A percentile compares a stretch with the other conserved stretches of the same genome.
These are phyloP conservation scores for Octomys mimax DNA, from an alignment of 2,797 vertebrate genomes.

Conservation along the genomic window DNA sequence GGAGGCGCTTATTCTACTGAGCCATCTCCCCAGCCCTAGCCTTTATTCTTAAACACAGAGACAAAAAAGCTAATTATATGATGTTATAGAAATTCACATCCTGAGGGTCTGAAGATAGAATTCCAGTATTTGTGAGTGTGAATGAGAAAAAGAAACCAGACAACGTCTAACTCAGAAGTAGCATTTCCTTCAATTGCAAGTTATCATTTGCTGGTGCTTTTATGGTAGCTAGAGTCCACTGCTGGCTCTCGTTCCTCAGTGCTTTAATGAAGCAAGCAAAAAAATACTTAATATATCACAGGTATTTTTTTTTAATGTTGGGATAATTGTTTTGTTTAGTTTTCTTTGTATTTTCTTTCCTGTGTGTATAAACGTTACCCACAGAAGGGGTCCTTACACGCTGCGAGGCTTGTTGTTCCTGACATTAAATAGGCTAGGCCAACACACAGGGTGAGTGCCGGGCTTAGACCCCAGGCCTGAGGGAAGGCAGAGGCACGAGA, in stretches of 20 bases:
- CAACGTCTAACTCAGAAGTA: background rate
- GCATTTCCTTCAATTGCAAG: constrained; percentile 7
- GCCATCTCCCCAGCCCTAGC: background rate
- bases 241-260: constrained; percentile 35
- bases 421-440: background rate
- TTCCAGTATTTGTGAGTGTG: background rate
- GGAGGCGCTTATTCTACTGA: too few relatives aligned
- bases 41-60: background rate
- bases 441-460: background rate
- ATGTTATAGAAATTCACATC: background rate
- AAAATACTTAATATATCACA: background rate
- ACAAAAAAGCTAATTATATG: background rate
- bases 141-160: background rate
- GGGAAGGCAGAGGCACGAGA: background rate
- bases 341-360: constrained; percentile 57
- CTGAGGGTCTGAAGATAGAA: background rate
- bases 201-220: background rate
- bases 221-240: background rate
- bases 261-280: background rate
- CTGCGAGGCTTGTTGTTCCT: background rate
- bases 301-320: constrained; percentile 22
- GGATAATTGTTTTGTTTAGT: background rate
- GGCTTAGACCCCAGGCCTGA: background rate
- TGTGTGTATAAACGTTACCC: background rate
- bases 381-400: background rate